Base-by-base conservation (phyloP, 2,888 invertebrate genomes). In the Priocnemis perturbator region DNA sequence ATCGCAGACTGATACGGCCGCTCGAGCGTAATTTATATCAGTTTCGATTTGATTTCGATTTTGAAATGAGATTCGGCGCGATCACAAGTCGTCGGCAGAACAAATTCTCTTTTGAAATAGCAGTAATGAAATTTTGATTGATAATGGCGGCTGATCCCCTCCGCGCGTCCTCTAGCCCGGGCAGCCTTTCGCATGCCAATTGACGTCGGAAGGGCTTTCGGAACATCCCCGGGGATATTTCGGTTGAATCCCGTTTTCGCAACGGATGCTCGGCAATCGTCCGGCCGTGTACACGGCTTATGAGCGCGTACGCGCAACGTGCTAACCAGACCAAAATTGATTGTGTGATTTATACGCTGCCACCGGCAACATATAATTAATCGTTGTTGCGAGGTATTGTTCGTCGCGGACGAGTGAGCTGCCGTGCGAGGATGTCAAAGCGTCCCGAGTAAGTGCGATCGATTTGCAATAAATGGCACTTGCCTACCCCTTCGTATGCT, bases 321-420 rank as follows among this genome's bases (percentile, higher is more conserved):
- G 72, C 73, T 73, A 74, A 70, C 74, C 59, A 64, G 74, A 70
- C 65, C 64, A 73, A 83, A 85, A 84, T 83, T 85, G 83, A 86
- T 85, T 82, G 83, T 83, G 81, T 84, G 84, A 87, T 85, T 87
- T 86, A 86, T 84, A 83, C 75, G 81, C 79, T 82, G 85, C 83
- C 83, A 83, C 78, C 64, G 74, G 83, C 85, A 85, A 84, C 81
- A 82, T 85, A 84, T 81, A 87, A 87, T 87, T 85, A 87, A 87
- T 87, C 83, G 82, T 76, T 79, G 79, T 81, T 77, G 78, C 80
- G 78, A 78, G 76, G 81, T 80, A 83, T 84, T 85, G 83, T 84
- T 82, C 77, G 78, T 77, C 77, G 71, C 70, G 67, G 63, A 69
- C 72, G 73, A 67, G 69, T 56, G 60, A 70, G 55, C 67, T 66